Evolutionary conservation across 2,113 vertebrate genomes (phyloP).

Genomic region (Sebastes fasciatus): DNA sequence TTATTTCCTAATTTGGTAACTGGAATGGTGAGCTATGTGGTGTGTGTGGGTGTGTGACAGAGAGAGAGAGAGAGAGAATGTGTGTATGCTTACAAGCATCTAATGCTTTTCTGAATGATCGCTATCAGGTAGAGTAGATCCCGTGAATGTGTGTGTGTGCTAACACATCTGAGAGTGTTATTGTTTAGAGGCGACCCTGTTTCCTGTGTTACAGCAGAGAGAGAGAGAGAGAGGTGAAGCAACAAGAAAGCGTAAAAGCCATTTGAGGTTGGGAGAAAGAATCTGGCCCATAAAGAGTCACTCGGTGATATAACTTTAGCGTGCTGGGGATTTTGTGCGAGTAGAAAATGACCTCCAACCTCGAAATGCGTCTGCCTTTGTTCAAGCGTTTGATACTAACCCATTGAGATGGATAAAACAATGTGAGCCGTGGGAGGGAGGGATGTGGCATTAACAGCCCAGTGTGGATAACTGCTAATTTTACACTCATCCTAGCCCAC

Average conservation of each 20-base stretch:
- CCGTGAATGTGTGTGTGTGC: conserved; percentile 13
- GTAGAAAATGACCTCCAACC: conserved; percentile 38
- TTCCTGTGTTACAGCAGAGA: conserved; percentile 55
- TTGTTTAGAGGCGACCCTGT: conserved; percentile 35
- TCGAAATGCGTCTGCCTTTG: conserved; percentile 34
- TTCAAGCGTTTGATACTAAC: conserved; percentile 48
- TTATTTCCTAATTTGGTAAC: conserved; percentile 78
- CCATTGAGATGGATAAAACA: conserved; percentile 50
- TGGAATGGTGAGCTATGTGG: conserved; percentile 39
- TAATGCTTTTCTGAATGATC: conserved; percentile 56
- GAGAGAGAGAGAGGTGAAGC: conserved; percentile 14
- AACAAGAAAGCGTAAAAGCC: conserved; percentile 15
- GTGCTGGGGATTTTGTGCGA: conserved; percentile 1
- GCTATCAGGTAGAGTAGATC: conserved; percentile 53
- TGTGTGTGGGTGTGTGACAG: not conserved
- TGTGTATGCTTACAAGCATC: conserved; percentile 8
- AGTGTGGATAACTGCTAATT: conserved; percentile 58
- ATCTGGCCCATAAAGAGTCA: not conserved
- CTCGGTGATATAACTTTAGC: conserved; percentile 3
- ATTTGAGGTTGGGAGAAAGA: conserved; percentile 18
- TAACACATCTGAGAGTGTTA: conserved; percentile 48
- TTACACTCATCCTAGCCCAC: conserved; percentile 55
- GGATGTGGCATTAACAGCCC: conserved; percentile 59
- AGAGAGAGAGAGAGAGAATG: not conserved
- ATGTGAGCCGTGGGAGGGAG: conserved; percentile 41